These are phyloP conservation scores for Trichosurus vulpecula DNA, from an alignment of 2,797 vertebrate genomes.

Conservation along the genomic window DNA sequence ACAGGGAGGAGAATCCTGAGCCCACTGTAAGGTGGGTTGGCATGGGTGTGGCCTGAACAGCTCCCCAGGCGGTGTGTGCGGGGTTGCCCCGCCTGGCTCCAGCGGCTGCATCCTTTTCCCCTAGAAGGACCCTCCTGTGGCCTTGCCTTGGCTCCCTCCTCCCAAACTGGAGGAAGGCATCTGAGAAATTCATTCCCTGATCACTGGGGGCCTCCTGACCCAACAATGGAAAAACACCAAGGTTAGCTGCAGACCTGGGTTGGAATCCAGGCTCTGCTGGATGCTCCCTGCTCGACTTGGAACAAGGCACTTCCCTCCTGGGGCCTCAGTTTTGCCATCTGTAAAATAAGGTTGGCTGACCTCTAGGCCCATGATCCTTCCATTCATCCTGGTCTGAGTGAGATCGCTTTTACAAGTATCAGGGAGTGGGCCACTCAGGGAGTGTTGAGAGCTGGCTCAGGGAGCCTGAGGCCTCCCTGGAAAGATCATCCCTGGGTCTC, in stretches of 20 bases:
- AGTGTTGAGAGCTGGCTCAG: background rate
- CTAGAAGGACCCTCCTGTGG: background rate
- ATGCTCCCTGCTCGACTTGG: background rate
- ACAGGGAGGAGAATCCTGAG: too few species aligned
- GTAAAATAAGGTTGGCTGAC: background rate
- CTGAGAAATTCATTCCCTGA: background rate
- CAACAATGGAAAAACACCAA: background rate
- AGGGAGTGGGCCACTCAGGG: too few species aligned
- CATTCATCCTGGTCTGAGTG: fast-evolving
- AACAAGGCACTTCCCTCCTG: too few species aligned
- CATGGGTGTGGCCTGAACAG: too few species aligned
- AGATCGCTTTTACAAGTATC: background rate
- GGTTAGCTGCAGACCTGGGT: background rate
- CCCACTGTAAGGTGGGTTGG: background rate
- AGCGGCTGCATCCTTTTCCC: background rate
- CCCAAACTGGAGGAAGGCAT: background rate
- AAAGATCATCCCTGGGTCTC: background rate
- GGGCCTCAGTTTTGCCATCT: background rate
- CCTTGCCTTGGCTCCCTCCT: background rate
- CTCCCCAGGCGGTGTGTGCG: too few species aligned
- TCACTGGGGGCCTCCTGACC: background rate
- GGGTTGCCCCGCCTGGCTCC: background rate
- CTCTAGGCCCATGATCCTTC: background rate
- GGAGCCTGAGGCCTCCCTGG: background rate
- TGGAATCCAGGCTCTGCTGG: too few species aligned